phyloP scores from a whole-genome alignment of 1,140 invertebrate genomes.

The Antheraea pernyi region DNA sequence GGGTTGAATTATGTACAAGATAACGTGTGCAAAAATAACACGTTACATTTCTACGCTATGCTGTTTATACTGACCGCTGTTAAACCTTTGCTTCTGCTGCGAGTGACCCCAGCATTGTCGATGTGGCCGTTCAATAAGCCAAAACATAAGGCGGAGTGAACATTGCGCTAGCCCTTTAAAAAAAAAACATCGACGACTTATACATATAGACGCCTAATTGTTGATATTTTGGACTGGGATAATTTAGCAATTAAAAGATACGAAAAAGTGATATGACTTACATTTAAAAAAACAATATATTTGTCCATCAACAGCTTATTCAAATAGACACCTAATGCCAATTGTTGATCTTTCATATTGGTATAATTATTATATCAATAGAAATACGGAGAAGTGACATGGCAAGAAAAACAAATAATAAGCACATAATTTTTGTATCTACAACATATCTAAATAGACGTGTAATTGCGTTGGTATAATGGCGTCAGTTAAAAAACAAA shows the following conservation, averaged over 20 bases:
- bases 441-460: no score
- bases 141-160: slow-evolving; percentile 24
- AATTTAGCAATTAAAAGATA: neutral
- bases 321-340: no score
- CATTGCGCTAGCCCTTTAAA: no score
- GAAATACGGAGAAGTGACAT: no score
- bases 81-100: slow-evolving; percentile 40
- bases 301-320: no score
- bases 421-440: no score
- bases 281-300: no score
- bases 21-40: slow-evolving; percentile 35
- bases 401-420: no score
- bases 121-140: slow-evolving; percentile 44
- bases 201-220: neutral
- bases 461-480: no score
- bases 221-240: neutral
- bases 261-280: neutral
- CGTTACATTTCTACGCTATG: slow-evolving; percentile 33
- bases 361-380: no score
- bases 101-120: slow-evolving; percentile 36
- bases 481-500: no score
- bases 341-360: no score
- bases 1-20: slow-evolving; percentile 28
- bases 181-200: neutral
- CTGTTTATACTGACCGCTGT: slow-evolving; percentile 39